Percentiles rank a stretch among this genome's conserved stretches.
Evolutionary conservation across 2,888 invertebrate species (phyloP).

Genomic region (Dynastes tityus): DNA sequence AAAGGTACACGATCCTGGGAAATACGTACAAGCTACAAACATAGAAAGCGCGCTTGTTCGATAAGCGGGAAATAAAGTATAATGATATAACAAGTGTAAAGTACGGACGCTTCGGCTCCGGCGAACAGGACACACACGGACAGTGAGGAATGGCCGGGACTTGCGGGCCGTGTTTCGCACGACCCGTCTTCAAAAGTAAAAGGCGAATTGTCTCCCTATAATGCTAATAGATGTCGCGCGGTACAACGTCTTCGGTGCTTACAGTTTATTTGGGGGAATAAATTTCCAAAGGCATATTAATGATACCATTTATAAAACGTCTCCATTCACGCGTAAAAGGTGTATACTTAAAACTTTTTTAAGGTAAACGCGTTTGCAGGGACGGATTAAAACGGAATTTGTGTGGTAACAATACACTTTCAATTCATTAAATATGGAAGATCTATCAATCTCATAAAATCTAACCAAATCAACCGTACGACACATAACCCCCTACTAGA

Average conservation of each 20-base stretch:
- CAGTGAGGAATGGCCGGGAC: constrained; percentile 35
- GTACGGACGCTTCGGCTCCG: constrained; percentile 25
- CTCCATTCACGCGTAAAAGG: constrained; percentile 44
- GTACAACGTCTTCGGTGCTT: constrained; percentile 49
- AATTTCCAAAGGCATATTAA: constrained; percentile 52
- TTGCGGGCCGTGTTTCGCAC: constrained; percentile 45
- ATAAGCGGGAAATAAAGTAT: constrained; percentile 30
- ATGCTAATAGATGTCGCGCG: constrained; percentile 56
- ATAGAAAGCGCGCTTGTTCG: not conserved
- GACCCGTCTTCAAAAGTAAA: constrained; percentile 49
- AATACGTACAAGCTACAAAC: constrained; percentile 34
- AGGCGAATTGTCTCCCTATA: constrained; percentile 54
- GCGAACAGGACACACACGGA: constrained; percentile 27
- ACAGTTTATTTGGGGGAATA: constrained; percentile 53
- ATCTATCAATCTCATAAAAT: too few relatives aligned
- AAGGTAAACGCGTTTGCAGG: not conserved
- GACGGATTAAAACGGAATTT: not conserved
- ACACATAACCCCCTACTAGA: too few relatives aligned
- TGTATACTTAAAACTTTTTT: not conserved
- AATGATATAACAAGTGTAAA: constrained; percentile 45
- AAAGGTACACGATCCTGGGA: constrained; percentile 28
- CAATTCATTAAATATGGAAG: too few relatives aligned
- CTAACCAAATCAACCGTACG: too few relatives aligned
- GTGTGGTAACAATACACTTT: not conserved
- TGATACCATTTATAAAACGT: constrained; percentile 53